phyloP scores from a whole-genome alignment of 2,113 vertebrate species.

The Anoplopoma fimbria region DNA sequence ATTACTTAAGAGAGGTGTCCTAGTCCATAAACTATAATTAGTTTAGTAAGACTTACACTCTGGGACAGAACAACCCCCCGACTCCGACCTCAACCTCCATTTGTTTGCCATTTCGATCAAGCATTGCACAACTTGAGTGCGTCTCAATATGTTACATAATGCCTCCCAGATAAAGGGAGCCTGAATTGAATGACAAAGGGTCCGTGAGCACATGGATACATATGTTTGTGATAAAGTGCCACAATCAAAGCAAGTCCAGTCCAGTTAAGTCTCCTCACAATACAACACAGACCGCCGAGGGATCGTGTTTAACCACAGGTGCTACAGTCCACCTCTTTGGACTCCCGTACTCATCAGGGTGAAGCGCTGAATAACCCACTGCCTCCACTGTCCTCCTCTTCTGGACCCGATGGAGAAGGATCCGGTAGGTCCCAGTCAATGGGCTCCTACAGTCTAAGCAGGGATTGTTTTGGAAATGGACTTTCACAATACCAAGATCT shows the following conservation, averaged over 20 bases:
- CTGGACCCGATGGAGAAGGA: slow-evolving; percentile 83
- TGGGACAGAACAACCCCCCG: not conserved
- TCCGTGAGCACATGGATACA: not conserved
- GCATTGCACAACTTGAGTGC: slow-evolving; percentile 10
- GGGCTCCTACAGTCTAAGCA: slow-evolving; percentile 75
- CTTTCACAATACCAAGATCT: slow-evolving; percentile 70
- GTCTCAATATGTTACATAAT: not conserved
- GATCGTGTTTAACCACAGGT: slow-evolving; percentile 64
- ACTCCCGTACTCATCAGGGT: slow-evolving; percentile 67
- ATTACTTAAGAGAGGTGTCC: slow-evolving; percentile 13
- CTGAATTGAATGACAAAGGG: not conserved
- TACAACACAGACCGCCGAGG: slow-evolving; percentile 79
- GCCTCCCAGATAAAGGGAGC: not conserved
- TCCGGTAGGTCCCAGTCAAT: slow-evolving; percentile 82
- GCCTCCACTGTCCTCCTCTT: slow-evolving; percentile 76
- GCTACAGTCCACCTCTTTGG: slow-evolving; percentile 50
- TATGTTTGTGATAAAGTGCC: slow-evolving; percentile 14
- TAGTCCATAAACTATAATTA: slow-evolving; percentile 3
- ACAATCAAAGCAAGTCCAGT: not conserved
- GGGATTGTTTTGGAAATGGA: slow-evolving; percentile 80
- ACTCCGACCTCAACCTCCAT: slow-evolving; percentile 9
- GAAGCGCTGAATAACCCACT: slow-evolving; percentile 68
- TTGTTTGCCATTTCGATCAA: not conserved
- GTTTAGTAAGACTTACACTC: slow-evolving; percentile 36
- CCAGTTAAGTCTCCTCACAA: slow-evolving; percentile 54